Conservation (phyloP, 2,888 invertebrate genomes). For the Embidobia sp. region DNA sequence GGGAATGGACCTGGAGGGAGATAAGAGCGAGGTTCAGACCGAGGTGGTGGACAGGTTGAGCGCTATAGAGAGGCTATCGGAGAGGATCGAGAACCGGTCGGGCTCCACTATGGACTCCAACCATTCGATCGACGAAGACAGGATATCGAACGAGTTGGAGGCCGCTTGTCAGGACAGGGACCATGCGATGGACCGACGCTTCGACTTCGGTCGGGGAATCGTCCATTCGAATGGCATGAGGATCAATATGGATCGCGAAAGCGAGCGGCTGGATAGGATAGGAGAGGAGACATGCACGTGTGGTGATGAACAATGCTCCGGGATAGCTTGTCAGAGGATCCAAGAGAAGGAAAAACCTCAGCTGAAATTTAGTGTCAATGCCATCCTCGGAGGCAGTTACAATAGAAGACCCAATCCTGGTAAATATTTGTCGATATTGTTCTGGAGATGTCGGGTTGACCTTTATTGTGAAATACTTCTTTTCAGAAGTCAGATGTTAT, state of each 20-base stretch:
- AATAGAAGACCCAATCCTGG: constrained; percentile 79
- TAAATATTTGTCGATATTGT: too few relatives aligned
- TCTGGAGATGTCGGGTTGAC: too few relatives aligned
- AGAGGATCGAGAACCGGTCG: constrained; percentile 77
- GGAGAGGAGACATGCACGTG: constrained; percentile 78
- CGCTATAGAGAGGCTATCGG: constrained; percentile 76
- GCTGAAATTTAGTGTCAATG: constrained; percentile 96
- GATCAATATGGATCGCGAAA: constrained; percentile 73
- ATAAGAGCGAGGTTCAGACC: constrained; percentile 67
- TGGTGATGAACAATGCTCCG: constrained; percentile 78
- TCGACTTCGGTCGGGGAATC: constrained; percentile 72
- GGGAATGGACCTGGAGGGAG: constrained; percentile 67
- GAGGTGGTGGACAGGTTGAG: constrained; percentile 73
- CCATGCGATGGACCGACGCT: constrained; percentile 69
- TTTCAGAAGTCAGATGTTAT: too few relatives aligned
- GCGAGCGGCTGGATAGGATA: constrained; percentile 76
- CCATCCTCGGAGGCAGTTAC: constrained; percentile 89
- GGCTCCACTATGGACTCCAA: constrained; percentile 74
- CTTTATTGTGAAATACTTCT: too few relatives aligned
- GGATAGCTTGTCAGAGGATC: constrained; percentile 75
- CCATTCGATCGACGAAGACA: constrained; percentile 76
- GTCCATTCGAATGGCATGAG: constrained; percentile 70
- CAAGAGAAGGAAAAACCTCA: constrained; percentile 86
- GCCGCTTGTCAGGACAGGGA: constrained; percentile 64
- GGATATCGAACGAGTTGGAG: constrained; percentile 71